Evolutionary conservation across 2,888 invertebrate species (phyloP).

Genomic region (Dexiosoma caninum): DNA sequence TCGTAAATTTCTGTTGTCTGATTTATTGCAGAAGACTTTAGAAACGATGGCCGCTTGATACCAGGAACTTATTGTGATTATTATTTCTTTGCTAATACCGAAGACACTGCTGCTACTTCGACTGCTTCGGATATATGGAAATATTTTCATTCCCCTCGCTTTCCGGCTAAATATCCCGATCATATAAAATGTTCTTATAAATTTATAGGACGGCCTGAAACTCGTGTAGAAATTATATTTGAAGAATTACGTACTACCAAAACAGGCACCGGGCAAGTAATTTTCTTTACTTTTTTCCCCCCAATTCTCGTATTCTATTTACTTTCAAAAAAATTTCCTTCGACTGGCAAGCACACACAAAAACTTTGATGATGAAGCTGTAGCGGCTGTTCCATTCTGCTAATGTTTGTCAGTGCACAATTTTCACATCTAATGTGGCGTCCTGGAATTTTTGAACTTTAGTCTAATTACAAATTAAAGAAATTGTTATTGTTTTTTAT

Average conservation of each 20-base stretch:
- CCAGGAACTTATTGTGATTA: constrained; percentile 90
- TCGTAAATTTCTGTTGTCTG: neutral
- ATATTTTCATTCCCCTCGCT: constrained; percentile 93
- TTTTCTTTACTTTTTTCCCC: neutral
- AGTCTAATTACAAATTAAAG: too few species aligned
- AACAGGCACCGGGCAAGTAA: constrained; percentile 72
- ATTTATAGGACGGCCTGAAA: constrained; percentile 84
- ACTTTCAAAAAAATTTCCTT: too few species aligned
- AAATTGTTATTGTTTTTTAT: neutral
- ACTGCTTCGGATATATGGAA: constrained; percentile 82
- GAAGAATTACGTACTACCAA: constrained; percentile 81
- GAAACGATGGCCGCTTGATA: constrained; percentile 87
- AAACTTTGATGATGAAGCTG: too few species aligned
- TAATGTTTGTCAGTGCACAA: too few species aligned
- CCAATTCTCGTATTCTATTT: too few species aligned
- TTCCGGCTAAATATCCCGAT: constrained; percentile 96
- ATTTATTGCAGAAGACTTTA: constrained; percentile 83
- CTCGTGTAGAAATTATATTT: constrained; percentile 85
- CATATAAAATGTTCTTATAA: constrained; percentile 93
- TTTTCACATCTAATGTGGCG: too few species aligned
- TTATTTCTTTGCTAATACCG: constrained; percentile 86
- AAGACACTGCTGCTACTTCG: constrained; percentile 69
- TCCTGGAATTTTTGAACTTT: too few species aligned
- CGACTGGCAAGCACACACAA: too few species aligned
- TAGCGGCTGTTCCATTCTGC: too few species aligned